Base-by-base conservation (phyloP, 2,797 vertebrate genomes). In the Sebastes oblongus region DNA sequence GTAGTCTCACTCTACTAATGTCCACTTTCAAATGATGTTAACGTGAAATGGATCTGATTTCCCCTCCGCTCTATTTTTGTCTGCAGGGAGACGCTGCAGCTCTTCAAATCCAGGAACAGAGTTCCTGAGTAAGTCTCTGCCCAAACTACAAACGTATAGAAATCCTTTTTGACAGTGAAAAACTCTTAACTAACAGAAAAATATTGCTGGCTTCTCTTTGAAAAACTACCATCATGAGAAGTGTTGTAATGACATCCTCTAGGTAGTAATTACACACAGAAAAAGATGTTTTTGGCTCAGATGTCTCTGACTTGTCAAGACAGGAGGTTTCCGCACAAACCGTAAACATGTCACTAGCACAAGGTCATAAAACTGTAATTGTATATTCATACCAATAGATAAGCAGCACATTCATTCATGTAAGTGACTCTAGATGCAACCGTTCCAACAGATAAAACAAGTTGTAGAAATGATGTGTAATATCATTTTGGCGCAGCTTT, bases 71-170 rank as follows among this genome's bases (percentile, higher is more conserved):
- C 29, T 39, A 25, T 61, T 13, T 65, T 72, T 86, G 36, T 84
- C 4, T 82, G 72, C 88, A 99, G 98, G 97, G 95, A 93, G 18
- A 93, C 96, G 93, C 84, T 99, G 85, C 91, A 93, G 67, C 91
- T 90, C 82, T 98, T 98, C 92, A 96, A 94, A 86, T 80, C 92
- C 18, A 92, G 92, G 11, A 98, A 95, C 74, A 55, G 54, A 55
- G 95, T 99, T 77, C 98, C 98, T 34, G 69, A 81, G 98, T 99
- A 93, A 95, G 96, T 94, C n/a, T 72, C 20, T 29, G 3, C 24
- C 12, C 18, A 20, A 78, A 56, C 24, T 25, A 5, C 58, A 66
- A 24, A 29, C 13, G 20, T 7, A 50, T 3, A 30, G 22, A 60
- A 14, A 13, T 71, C 9, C 3, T 18, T 3, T n/a, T 34, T 30